Base-by-base conservation (phyloP, 1,140 invertebrate species). In the Yoshiicerus persimilis region DNA sequence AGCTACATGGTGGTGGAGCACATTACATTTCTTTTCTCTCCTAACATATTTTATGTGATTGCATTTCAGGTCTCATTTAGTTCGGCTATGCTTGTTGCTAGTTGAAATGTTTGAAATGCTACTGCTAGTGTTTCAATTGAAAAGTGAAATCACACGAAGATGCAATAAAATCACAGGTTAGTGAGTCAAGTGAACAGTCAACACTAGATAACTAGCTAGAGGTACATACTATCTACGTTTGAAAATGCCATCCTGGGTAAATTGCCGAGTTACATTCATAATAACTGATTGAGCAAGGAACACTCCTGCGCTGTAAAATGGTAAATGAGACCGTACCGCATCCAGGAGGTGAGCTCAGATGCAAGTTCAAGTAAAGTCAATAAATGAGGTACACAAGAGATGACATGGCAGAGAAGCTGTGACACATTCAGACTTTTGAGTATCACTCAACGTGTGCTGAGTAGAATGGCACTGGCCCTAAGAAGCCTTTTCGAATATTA, bases 401-500 rank as follows among this genome's bases (percentile, higher is more conserved):
- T 80, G 75, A 80, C 75, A 80, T 23, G 75, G 75, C 75, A 80
- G 75, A 80, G 75, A 36, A 80, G 75, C 30, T 36, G 75, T 80
- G 75, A 80, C 75, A 80, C 32, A 36, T 80, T 80, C 75, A 80
- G 75, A 80, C 75, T 80, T n/a, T 80, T 80, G 27, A 80, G 75
- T 36, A 30, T 80, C 75, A 80, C 75, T 80, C 75, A 80, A 38
- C 75, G 30, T 80, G 75, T 80, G 75, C 75, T 80, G 75, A 80
- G 75, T 38, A 36, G 75, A 36, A 80, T 80, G 75, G 75, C 75
- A 47, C 87, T 83, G 87, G 56, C 84, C 84, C 70, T 75, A 87
- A 56, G 87, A 90, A 92, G 92, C 93, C 92, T 93, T 94, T 93
- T 92, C 93, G 93, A 95, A 95, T 94, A 95, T 93, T 93, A 94